Percentiles rank a stretch among this genome's conserved stretches.
phyloP scores from a whole-genome alignment of 2,888 invertebrate genomes.

The Habroteleia sp. region DNA sequence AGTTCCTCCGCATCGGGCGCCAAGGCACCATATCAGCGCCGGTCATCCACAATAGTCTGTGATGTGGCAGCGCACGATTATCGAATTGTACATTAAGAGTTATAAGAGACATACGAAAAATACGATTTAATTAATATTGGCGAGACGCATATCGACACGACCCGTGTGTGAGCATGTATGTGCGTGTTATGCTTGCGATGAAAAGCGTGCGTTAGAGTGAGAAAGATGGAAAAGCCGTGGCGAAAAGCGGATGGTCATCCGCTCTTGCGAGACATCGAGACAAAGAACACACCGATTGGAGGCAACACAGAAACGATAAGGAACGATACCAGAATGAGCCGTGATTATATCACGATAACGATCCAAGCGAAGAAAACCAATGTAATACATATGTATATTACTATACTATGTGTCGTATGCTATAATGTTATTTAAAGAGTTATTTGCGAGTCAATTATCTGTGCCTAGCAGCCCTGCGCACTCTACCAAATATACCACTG shows the following conservation, averaged over 20 bases:
- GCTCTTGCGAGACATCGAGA: background rate
- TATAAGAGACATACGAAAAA: constrained; percentile 66
- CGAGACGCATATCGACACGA: constrained; percentile 56
- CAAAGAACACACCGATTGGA: constrained; percentile 31
- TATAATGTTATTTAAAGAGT: constrained; percentile 82
- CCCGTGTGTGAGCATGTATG: constrained; percentile 20
- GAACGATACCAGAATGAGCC: constrained; percentile 56
- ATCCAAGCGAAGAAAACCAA: constrained; percentile 55
- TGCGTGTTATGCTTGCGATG: no score
- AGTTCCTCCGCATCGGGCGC: constrained; percentile 57
- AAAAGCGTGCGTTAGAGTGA: constrained; percentile 9
- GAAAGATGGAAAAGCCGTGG: background rate
- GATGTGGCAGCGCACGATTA: constrained; percentile 70
- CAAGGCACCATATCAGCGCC: constrained; percentile 61
- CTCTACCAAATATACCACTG: constrained; percentile 81
- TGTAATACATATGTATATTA: constrained; percentile 75
- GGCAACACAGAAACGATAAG: constrained; percentile 21
- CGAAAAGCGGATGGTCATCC: background rate
- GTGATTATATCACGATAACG: constrained; percentile 39
- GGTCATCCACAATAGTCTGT: constrained; percentile 70
- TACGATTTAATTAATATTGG: constrained; percentile 57
- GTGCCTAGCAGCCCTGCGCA: constrained; percentile 83
- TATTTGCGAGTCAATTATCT: constrained; percentile 85
- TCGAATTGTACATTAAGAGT: constrained; percentile 72
- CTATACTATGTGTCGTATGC: constrained; percentile 81